Evolutionary conservation across 1,140 invertebrate species (phyloP), one percentile per base, ranked within the genome.

Genomic region (Drosophila repletoides): DNA sequence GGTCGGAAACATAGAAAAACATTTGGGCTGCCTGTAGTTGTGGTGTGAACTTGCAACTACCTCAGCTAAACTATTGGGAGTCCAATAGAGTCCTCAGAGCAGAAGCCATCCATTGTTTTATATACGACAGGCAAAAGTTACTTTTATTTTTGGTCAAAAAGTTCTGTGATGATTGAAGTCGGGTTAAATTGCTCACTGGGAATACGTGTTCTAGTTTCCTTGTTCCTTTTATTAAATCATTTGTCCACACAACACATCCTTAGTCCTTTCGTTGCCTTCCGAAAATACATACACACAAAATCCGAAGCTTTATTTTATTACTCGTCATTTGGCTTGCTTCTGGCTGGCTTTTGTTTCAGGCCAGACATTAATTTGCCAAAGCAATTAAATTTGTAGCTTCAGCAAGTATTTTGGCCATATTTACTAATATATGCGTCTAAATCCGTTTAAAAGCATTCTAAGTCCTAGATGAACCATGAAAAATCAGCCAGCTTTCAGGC

Each of bases 11-110:
- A 22, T 41, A 45, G 17, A 7, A 58, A 67, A 41, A 43, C 56
- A 68, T 68, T 72, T 49, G 4, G 46, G 31, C 21, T 38, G 49
- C 59, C 51, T 52, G 68, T 63, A 66, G 29, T 51, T 65, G 73
- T 64, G 79, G 68, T 79, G 77, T 69, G 68, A 83, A 70, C 77
- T 74, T 61, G 76, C 64, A 52, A 52, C 36, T 43, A 69, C 53
- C 65, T 58, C 52, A 21, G 24, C 51, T 51, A 53, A 66, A 34
- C 36, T 51, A 64, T 22, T 63, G 9, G 14, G 55, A 10, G 21
- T 12, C 6, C 21, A 15, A n/a, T n/a, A n/a, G n/a, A n/a, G n/a
- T n/a, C n/a, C n/a, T n/a, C n/a, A n/a, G n/a, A n/a, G n/a, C n/a
- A n/a, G n/a, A n/a, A n/a, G n/a, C n/a, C n/a, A n/a, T n/a, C n/a